Base-by-base conservation (phyloP, 1,140 invertebrate genomes). In the Cydia pomonella region DNA sequence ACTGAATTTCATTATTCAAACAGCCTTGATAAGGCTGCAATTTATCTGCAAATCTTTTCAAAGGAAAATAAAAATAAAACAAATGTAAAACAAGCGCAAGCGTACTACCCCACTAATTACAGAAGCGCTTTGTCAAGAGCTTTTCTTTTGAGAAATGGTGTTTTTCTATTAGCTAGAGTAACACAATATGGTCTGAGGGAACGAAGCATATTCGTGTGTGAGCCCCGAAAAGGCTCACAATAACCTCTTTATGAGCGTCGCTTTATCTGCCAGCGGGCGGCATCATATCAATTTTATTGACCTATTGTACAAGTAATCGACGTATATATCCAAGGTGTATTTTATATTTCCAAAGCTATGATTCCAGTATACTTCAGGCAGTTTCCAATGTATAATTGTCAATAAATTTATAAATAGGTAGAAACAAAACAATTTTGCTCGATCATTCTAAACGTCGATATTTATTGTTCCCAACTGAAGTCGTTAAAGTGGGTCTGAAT, bases 241-340 rank as follows among this genome's bases (percentile, higher is more conserved):
- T 85, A 81, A 77, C 75, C 62, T 78, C 73, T 85, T 90, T 88
- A 89, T 77, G 83, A 82, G 33, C 75, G 47, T 63, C 82, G 80
- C 77, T 84, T 84, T 85, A 87, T 86, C 85, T 85, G 85, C 80
- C 88, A 85, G 83, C 84, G 81, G 87, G 88, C 77, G 87, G 84
- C 78, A 80, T 72, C 75, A 80, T 80, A 87, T 87, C 82, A 83
- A 85, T 82, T 88, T 90, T 90, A 90, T 87, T 87, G 80, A 81
- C 75, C 77, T 50, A 84, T 88, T 83, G 80, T 80, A 76, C 81
- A 73, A 66, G 69, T 77, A 82, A 84, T 85, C 80, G 82, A 80
- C 64, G 29, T 69, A 69, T 69, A 69, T 64, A 27, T 2, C 33
- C 64, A 38, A 69, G 64, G 64, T 69, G 27, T 69, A 69, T 69